Evolutionary conservation across 2,797 vertebrate genomes (phyloP).

Genomic region (Poecilia gillii): DNA sequence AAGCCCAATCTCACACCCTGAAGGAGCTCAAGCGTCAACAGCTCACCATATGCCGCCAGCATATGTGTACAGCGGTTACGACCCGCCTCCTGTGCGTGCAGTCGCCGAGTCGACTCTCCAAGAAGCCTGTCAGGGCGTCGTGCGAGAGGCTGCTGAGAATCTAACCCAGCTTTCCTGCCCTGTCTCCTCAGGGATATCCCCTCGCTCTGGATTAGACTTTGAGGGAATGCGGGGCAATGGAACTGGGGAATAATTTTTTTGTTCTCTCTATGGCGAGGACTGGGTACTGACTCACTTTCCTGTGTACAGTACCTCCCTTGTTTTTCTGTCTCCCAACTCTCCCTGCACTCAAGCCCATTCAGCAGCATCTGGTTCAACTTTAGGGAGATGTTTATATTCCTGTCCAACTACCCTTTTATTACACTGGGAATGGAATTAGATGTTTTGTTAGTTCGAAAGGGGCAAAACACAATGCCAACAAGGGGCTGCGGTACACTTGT

Average conservation of each 20-base stretch:
- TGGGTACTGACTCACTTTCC: slow-evolving; percentile 77
- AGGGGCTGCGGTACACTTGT: slow-evolving; percentile 47
- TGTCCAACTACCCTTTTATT: slow-evolving; percentile 81
- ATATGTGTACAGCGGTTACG: slow-evolving; percentile 23
- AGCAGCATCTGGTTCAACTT: slow-evolving; percentile 86
- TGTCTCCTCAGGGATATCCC: slow-evolving; percentile 57
- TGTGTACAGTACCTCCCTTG: slow-evolving; percentile 76
- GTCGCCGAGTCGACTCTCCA: slow-evolving; percentile 27
- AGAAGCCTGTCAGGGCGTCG: slow-evolving; percentile 40
- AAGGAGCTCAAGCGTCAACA: slow-evolving; percentile 28
- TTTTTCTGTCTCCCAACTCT: slow-evolving; percentile 67
- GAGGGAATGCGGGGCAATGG: slow-evolving; percentile 49
- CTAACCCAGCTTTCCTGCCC: slow-evolving; percentile 58
- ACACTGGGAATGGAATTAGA: slow-evolving; percentile 81
- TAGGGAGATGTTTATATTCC: slow-evolving; percentile 81
- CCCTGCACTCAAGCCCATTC: slow-evolving; percentile 58
- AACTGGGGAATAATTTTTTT: slow-evolving; percentile 54
- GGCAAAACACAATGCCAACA: slow-evolving; percentile 73
- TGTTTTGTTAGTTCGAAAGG: slow-evolving; percentile 81
- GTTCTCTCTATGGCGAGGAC: slow-evolving; percentile 38
- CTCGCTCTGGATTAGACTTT: slow-evolving; percentile 47
- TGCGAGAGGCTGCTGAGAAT: slow-evolving; percentile 50
- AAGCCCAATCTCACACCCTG: slow-evolving; percentile 27
- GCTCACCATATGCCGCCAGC: neutral
- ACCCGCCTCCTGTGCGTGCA: slow-evolving; percentile 54